Percentiles rank a stretch among this genome's conserved stretches.
These are phyloP conservation scores for Coregonus suidteri DNA, from an alignment of 2,797 vertebrate species.

Conservation along the genomic window DNA sequence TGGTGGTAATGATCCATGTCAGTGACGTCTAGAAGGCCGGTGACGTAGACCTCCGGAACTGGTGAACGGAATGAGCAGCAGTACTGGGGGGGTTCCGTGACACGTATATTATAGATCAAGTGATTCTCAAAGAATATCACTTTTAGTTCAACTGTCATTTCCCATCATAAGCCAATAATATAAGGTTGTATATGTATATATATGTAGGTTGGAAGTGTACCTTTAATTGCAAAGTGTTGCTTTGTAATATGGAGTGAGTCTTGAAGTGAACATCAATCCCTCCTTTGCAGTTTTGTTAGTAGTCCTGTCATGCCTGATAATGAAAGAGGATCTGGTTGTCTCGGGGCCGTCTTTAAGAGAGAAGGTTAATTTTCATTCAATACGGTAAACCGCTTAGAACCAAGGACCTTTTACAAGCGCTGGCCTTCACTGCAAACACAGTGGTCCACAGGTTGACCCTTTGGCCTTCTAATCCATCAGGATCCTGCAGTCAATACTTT, in stretches of 20 bases:
- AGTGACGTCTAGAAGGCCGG: no score
- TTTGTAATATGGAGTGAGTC: neutral
- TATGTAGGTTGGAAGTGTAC: neutral
- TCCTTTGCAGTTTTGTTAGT: constrained; percentile 26
- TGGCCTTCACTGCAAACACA: constrained; percentile 42
- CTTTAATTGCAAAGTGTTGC: constrained; percentile 8
- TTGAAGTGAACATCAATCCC: constrained; percentile 14
- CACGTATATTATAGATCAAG: neutral
- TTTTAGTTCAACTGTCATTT: neutral
- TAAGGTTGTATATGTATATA: neutral
- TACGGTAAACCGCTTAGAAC: constrained; percentile 69
- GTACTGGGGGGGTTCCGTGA: no score
- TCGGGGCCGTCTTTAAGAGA: constrained; percentile 44
- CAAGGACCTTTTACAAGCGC: constrained; percentile 54
- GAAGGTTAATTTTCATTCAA: constrained; percentile 74
- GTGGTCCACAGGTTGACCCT: constrained; percentile 52
- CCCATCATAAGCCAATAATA: neutral
- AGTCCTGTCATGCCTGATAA: constrained; percentile 52
- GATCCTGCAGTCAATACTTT: constrained; percentile 69
- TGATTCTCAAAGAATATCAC: neutral
- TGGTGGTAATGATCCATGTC: no score
- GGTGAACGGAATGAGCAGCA: no score
- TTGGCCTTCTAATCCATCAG: constrained; percentile 69
- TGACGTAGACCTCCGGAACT: no score
- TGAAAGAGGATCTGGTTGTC: constrained; percentile 68